Conservation (phyloP, 1,140 invertebrate genomes). For the Potamilus streckersoni region DNA sequence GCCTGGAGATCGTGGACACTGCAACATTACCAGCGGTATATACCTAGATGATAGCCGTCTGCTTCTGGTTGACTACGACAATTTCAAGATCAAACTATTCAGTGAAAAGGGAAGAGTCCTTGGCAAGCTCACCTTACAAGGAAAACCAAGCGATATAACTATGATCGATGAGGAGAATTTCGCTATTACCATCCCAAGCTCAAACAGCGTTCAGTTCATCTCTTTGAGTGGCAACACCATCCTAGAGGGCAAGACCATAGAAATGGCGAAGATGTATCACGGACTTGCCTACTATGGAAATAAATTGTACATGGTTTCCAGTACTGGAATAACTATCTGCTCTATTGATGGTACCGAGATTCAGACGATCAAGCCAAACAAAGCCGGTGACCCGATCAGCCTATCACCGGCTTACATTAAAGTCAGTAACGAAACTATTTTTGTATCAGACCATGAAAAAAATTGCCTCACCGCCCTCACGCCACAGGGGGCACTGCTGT, state of each 20-base stretch:
- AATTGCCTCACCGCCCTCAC: conserved; percentile 11
- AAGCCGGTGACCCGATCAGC: conserved; percentile 9
- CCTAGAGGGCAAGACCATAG: conserved; percentile 10
- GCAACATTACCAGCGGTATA: conserved; percentile 18
- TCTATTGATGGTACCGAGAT: conserved; percentile 8
- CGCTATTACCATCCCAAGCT: conserved; percentile 9
- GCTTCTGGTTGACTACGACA: conserved; percentile 23
- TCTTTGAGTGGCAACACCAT: conserved; percentile 10
- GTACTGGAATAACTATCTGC: conserved; percentile 16
- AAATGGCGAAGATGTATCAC: conserved; percentile 14
- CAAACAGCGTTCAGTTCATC: conserved; percentile 19
- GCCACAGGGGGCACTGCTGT: conserved; percentile 9
- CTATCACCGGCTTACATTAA: conserved; percentile 5
- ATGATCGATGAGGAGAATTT: conserved; percentile 8
- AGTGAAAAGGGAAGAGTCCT: conserved; percentile 10
- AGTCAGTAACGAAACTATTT: conserved; percentile 2
- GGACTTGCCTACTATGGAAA: conserved; percentile 2
- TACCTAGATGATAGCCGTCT: conserved; percentile 22
- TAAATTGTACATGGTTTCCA: conserved; percentile 12
- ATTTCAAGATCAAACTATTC: conserved; percentile 29
- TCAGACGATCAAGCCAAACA: conserved; percentile 13
- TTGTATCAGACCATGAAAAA: conserved; percentile 17
- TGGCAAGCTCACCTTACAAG: conserved; percentile 16
- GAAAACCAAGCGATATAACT: conserved; percentile 24
- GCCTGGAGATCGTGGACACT: conserved; percentile 24